Percentiles rank a stretch among this genome's conserved stretches.
Evolutionary conservation across 2,797 vertebrate genomes (phyloP).

Genomic region (Jordanella pulchra): DNA sequence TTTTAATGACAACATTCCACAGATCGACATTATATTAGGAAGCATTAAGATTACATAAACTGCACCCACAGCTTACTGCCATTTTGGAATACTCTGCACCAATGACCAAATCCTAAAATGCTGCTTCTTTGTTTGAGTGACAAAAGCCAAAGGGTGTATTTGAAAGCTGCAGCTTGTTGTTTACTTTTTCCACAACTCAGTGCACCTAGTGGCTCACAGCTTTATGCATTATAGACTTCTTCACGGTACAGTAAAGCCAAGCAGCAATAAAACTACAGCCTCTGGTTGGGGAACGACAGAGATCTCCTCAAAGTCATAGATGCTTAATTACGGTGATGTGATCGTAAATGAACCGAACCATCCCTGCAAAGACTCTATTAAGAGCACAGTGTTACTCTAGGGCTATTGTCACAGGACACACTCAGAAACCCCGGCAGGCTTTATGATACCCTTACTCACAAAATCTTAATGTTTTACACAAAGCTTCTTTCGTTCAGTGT

Average conservation of each 20-base stretch:
- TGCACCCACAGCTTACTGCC: constrained; percentile 34
- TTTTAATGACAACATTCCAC: not conserved
- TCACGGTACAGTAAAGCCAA: not conserved
- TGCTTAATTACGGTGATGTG: constrained; percentile 52
- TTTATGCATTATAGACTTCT: not conserved
- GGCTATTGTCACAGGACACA: not conserved
- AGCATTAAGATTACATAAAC: constrained; percentile 50
- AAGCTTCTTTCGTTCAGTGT: not conserved
- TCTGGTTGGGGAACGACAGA: constrained; percentile 1
- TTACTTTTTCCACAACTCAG: constrained; percentile 16
- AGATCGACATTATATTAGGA: constrained; percentile 24
- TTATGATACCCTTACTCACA: not conserved
- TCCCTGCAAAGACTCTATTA: constrained; percentile 37
- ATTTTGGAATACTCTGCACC: constrained; percentile 45
- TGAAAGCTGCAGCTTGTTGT: constrained; percentile 16
- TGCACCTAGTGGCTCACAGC: not conserved
- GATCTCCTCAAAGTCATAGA: constrained; percentile 51
- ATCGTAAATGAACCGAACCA: constrained; percentile 52
- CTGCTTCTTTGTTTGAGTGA: constrained; percentile 19
- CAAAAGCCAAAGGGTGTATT: not conserved
- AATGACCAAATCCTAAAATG: constrained; percentile 46
- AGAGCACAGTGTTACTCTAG: not conserved
- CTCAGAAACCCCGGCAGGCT: constrained; percentile 28
- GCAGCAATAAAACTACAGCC: constrained; percentile 3
- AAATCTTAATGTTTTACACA: constrained; percentile 3